These are phyloP conservation scores for Empis livida DNA, from an alignment of 2,888 invertebrate species.

Conservation along the genomic window DNA sequence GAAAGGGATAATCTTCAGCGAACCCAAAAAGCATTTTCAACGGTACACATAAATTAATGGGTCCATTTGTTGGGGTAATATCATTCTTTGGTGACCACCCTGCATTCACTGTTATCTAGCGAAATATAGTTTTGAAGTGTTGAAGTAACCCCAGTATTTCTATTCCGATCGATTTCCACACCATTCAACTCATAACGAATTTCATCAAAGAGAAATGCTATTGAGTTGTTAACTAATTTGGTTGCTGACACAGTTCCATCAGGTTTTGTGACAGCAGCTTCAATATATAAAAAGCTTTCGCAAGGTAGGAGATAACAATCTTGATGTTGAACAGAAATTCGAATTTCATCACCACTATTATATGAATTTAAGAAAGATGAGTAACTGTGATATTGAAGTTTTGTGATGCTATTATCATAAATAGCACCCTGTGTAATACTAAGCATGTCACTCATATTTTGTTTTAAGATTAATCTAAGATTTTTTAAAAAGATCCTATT, in stretches of 20 bases:
- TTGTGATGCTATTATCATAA: not conserved
- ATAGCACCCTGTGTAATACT: not conserved
- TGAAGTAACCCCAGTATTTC: slow-evolving; percentile 22
- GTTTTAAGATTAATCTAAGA: not conserved
- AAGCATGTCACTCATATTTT: not conserved
- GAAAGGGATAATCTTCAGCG: no score
- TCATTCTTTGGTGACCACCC: slow-evolving; percentile 13
- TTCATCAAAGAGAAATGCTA: slow-evolving; percentile 19
- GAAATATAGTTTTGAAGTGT: slow-evolving; percentile 24
- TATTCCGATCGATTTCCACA: slow-evolving; percentile 19
- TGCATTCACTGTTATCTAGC: slow-evolving; percentile 17
- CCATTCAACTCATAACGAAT: slow-evolving; percentile 23
- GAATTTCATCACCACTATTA: slow-evolving; percentile 22
- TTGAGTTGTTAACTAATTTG: slow-evolving; percentile 16
- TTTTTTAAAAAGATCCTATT: not conserved
- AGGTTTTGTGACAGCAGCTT: slow-evolving; percentile 11
- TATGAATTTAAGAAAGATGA: not conserved
- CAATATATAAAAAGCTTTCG: slow-evolving; percentile 17
- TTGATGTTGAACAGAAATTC: slow-evolving; percentile 22
- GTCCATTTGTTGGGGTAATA: not conserved
- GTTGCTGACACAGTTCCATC: slow-evolving; percentile 9
- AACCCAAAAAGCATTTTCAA: not conserved
- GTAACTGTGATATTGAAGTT: slow-evolving; percentile 12
- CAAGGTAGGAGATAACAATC: slow-evolving; percentile 19
- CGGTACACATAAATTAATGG: not conserved